Conservation (phyloP, 2,113 vertebrate species). For the Pachyramphus minor region DNA sequence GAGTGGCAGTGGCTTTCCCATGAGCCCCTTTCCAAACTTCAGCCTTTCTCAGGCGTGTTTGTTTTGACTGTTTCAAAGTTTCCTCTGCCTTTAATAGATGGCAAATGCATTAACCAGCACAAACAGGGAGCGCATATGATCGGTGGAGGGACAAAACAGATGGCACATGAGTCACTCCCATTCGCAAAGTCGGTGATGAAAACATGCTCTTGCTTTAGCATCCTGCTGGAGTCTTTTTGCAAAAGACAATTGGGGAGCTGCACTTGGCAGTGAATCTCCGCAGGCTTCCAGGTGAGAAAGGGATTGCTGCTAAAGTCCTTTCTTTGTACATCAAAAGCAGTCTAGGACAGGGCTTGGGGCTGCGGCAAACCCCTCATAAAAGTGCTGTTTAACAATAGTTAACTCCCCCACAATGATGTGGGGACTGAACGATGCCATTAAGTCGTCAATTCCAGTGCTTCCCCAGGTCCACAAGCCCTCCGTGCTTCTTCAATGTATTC, state of each 20-base stretch:
- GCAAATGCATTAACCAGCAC: slow-evolving; percentile 48
- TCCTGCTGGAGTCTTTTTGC: background rate
- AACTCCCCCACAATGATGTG: background rate
- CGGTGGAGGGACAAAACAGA: slow-evolving; percentile 41
- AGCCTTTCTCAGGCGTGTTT: slow-evolving; percentile 19
- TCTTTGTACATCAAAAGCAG: background rate
- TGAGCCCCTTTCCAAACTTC: background rate
- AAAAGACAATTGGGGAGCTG: background rate
- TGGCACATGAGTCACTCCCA: slow-evolving; percentile 56
- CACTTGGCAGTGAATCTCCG: background rate
- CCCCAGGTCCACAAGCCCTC: background rate
- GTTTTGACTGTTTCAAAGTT: slow-evolving; percentile 60
- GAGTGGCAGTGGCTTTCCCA: background rate
- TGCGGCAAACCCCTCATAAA: background rate
- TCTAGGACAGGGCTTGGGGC: background rate
- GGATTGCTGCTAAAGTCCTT: background rate
- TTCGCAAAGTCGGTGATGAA: background rate
- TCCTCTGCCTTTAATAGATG: slow-evolving; percentile 45
- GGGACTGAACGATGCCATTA: background rate
- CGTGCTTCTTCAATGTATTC: background rate
- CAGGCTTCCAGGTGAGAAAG: background rate
- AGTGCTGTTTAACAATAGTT: background rate
- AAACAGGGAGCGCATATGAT: slow-evolving; percentile 36
- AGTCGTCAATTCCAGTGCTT: background rate
- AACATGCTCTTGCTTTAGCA: slow-evolving; percentile 25